Base-by-base conservation (phyloP, 2,113 vertebrate species). In the Cyanoderma ruficeps region DNA sequence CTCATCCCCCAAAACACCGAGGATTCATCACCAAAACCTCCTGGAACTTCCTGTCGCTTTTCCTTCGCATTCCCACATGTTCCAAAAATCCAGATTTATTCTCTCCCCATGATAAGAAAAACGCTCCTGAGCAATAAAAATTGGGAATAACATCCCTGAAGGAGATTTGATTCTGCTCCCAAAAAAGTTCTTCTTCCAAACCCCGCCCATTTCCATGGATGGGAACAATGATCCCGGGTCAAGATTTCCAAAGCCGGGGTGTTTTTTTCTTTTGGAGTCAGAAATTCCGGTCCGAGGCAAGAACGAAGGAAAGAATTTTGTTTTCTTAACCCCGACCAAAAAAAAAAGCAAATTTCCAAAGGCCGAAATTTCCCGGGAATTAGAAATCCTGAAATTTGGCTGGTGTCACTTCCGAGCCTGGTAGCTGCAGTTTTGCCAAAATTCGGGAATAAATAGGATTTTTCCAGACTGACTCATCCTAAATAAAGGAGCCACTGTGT, bases 371-470 rank as follows among this genome's bases (percentile, higher is more conserved):
- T 94, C 83, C 76, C 16, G 2, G 59, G 87, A 93, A 91, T 92
- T 93, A 90, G 83, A 94, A 96, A 96, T 94, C 89, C 89, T 87
- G 78, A 91, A 76, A 72, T 93, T n/a, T 91, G 85, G 69, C 92
- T 72, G 69, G 24, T 41, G 41, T 44, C 9, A 6, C 65, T 91
- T 93, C 90, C 57, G 69, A 93, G 64, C 53, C 70, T 23, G 70
- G 49, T 33, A 31, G 64, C 63, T 22, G 22, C 70, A 6, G 44
- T n/a, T 52, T 20, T 20, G 92, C 87, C 95, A 90, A 65, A 78
- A 72, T 74, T 83, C 47, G 57, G 79, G 57, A 81, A 64, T 69
- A 90, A 95, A 91, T 91, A 95, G 5, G 53, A 90, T 94, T 93
- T 94, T 80, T 78, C 41, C 83, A 79, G 82, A 13, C 46, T 93